Evolutionary conservation across 1,140 invertebrate species (phyloP).

Genomic region (Solenopsis fugax): DNA sequence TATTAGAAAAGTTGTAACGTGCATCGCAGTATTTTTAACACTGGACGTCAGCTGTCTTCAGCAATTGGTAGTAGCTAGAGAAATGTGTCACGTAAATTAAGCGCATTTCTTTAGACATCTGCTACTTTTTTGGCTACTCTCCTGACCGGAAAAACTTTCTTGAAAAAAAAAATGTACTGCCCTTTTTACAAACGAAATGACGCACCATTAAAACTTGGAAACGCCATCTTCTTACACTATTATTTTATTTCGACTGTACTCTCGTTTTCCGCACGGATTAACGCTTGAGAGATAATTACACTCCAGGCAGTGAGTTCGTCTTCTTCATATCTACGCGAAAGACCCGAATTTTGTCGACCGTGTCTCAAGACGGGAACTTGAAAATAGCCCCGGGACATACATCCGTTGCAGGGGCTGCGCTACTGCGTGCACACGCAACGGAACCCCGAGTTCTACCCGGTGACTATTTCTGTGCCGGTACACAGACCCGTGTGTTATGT

Average conservation of each 20-base stretch:
- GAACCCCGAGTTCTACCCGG: slow-evolving; percentile 52
- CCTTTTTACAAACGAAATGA: background rate
- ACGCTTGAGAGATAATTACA: slow-evolving; percentile 39
- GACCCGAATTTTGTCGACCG: slow-evolving; percentile 60
- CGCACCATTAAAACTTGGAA: background rate
- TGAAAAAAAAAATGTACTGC: background rate
- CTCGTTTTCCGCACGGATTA: slow-evolving; percentile 12
- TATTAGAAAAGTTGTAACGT: slow-evolving; percentile 52
- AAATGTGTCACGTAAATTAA: slow-evolving; percentile 46
- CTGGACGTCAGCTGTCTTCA: slow-evolving; percentile 29
- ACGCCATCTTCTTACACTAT: background rate
- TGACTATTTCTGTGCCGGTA: slow-evolving; percentile 79
- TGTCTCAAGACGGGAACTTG: slow-evolving; percentile 63
- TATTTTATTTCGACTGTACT: slow-evolving; percentile 15
- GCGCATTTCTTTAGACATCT: slow-evolving; percentile 55
- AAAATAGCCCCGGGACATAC: slow-evolving; percentile 75
- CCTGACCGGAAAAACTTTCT: background rate
- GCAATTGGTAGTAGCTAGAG: background rate
- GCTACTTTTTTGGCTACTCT: slow-evolving; percentile 11
- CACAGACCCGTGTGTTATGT: slow-evolving; percentile 38
- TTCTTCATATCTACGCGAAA: slow-evolving; percentile 11
- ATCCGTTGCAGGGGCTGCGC: slow-evolving; percentile 76
- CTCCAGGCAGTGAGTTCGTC: background rate
- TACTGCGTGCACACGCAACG: slow-evolving; percentile 59
- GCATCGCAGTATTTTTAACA: background rate